Evolutionary conservation across 1,140 invertebrate genomes (phyloP).

Genomic region (Drosophila seguyi): DNA sequence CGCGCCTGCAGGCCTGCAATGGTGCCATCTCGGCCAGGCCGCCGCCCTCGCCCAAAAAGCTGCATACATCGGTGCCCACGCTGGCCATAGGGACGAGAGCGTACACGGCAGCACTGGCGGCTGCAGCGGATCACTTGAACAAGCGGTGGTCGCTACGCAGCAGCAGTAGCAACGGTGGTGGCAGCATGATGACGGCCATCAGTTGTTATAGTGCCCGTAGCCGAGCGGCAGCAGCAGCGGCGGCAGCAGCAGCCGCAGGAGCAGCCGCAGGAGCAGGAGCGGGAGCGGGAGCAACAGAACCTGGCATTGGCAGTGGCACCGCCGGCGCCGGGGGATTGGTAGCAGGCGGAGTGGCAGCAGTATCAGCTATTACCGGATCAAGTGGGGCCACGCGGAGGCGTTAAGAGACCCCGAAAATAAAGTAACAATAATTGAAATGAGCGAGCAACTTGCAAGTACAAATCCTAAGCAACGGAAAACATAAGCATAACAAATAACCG

Average conservation of each 20-base stretch:
- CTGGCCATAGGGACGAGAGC: slow-evolving; percentile 67
- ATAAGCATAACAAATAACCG: background rate
- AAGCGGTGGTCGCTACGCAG: slow-evolving; percentile 74
- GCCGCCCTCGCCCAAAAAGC: slow-evolving; percentile 73
- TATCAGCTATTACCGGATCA: background rate
- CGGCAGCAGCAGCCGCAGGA: background rate
- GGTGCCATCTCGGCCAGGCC: slow-evolving; percentile 65
- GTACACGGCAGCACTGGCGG: slow-evolving; percentile 67
- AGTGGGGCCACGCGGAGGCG: slow-evolving; percentile 19
- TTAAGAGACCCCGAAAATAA: slow-evolving; percentile 6
- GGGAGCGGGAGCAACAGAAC: too few species aligned
- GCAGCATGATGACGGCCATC: slow-evolving; percentile 52
- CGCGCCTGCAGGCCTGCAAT: slow-evolving; percentile 56
- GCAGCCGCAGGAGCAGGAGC: background rate
- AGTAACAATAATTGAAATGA: background rate
- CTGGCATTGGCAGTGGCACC: background rate
- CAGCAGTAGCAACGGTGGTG: slow-evolving; percentile 30
- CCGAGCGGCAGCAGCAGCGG: slow-evolving; percentile 20
- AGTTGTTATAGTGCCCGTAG: slow-evolving; percentile 57
- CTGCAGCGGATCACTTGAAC: slow-evolving; percentile 60
- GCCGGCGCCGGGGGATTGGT: background rate
- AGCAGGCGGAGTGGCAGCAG: slow-evolving; percentile 1
- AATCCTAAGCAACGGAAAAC: slow-evolving; percentile 53
- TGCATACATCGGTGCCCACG: slow-evolving; percentile 57
- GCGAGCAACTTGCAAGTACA: slow-evolving; percentile 59